phyloP scores from a whole-genome alignment of 2,888 invertebrate species.

The Pseudococcus viburni region DNA sequence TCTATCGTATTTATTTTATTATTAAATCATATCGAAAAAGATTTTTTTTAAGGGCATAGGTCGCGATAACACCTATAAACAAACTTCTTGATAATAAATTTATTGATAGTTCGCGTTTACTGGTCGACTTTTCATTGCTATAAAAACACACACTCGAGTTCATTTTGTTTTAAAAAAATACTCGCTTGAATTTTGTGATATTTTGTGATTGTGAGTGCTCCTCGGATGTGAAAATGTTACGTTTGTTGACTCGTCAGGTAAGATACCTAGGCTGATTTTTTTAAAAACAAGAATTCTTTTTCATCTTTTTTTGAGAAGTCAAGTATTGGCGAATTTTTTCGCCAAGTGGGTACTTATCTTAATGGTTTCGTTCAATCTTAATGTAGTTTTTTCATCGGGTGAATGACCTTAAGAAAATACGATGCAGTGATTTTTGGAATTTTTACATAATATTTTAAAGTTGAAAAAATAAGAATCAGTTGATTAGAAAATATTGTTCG shows the following conservation, averaged over 20 bases:
- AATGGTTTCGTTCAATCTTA: neutral
- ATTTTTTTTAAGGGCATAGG: conserved; percentile 41
- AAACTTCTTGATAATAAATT: conserved; percentile 54
- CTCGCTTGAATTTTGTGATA: neutral
- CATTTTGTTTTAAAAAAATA: neutral
- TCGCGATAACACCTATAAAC: conserved; percentile 35
- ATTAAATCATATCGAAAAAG: conserved; percentile 32
- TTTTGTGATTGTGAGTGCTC: neutral
- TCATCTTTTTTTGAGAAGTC: neutral
- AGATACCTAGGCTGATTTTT: neutral
- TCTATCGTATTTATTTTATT: conserved; percentile 37
- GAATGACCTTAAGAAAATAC: neutral
- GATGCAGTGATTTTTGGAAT: no score
- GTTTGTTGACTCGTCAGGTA: conserved; percentile 44
- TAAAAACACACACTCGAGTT: conserved; percentile 20
- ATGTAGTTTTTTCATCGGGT: neutral
- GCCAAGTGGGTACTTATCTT: no score
- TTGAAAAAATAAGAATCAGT: no score
- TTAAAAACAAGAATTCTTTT: neutral
- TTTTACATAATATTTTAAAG: no score
- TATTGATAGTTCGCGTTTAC: neutral
- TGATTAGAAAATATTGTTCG: no score
- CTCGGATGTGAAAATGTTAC: conserved; percentile 9
- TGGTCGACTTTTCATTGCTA: conserved; percentile 7
- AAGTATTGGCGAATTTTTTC: neutral